A percentile compares a stretch with the other conserved stretches of the same genome.
These are phyloP conservation scores for Seira sanloemensis DNA, from an alignment of 2,888 invertebrate species.

Conservation along the genomic window DNA sequence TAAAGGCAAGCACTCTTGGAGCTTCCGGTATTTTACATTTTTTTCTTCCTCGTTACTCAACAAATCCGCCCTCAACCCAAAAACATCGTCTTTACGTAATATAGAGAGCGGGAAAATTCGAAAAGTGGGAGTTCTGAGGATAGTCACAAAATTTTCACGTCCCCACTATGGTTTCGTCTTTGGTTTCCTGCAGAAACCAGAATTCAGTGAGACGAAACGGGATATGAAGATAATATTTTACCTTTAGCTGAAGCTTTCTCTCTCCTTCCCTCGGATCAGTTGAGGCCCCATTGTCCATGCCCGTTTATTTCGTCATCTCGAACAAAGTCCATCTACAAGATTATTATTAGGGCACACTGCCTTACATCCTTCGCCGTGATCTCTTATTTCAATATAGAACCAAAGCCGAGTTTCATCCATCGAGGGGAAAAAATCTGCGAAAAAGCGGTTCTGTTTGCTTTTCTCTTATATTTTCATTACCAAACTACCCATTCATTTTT, in stretches of 20 bases:
- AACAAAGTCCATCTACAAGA: neutral
- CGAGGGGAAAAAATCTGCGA: neutral
- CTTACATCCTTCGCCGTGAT: neutral
- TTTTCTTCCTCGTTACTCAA: neutral
- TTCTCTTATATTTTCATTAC: slow-evolving; percentile 6
- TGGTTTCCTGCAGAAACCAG: slow-evolving; percentile 31
- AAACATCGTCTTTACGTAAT: neutral
- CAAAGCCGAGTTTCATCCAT: neutral
- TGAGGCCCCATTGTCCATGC: neutral
- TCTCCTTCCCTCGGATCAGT: neutral
- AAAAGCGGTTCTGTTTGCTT: slow-evolving; percentile 6
- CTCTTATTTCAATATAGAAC: neutral
- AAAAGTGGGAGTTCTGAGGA: too few species aligned
- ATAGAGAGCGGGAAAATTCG: too few species aligned
- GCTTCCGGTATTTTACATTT: slow-evolving; percentile 37
- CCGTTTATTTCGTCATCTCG: neutral
- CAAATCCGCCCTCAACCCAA: neutral
- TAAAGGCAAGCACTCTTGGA: neutral
- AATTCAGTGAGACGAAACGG: neutral
- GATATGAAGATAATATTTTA: slow-evolving; percentile 7
- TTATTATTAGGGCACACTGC: slow-evolving; percentile 9
- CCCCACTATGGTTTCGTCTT: slow-evolving; percentile 18
- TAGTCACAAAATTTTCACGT: slow-evolving; percentile 22
- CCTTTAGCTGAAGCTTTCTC: neutral
- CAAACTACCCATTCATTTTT: slow-evolving; percentile 1